Base-by-base conservation (phyloP, 2,888 invertebrate species). In the Gymnoscelis rufifasciata region DNA sequence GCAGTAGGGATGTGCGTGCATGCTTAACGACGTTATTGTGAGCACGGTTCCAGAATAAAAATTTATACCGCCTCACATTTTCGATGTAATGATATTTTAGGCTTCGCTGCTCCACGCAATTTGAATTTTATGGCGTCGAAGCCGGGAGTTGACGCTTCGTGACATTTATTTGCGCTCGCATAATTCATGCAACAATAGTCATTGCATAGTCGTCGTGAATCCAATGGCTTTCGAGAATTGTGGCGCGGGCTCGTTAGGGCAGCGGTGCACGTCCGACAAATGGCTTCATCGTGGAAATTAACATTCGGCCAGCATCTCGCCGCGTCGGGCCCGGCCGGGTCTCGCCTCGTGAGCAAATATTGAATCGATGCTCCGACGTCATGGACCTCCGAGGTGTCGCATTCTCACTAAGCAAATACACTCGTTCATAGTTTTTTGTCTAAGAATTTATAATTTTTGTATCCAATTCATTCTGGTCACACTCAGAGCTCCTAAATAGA, bases 261-360 rank as follows among this genome's bases (percentile, higher is more conserved):
- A 65, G 57, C 81, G 62, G 54, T 59, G 71, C 84, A 83, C 86
- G 84, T 84, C 63, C 74, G 59, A 63, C 69, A 67, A 78, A 86
- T 84, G 82, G 78, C 83, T 83, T 79, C 81, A 83, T 84, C 75
- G 83, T 78, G 74, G 64, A 80, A 78, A 86, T 86, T 83, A 83
- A 83, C 77, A 86, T 86, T 83, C 84, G 77, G 68, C 52, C 75
- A 77, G 80, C 83, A 78, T 78, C 78, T 67, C 50, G 60, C 39
- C 59, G 47, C 46, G 47, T 37, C 47, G 48, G 52, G 51, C 52
- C 58, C 41, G 54, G 48, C 52, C 59, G 48, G 59, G 64, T 53
- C 59, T 37, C 42, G 43, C 66, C 62, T 69, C 56, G 55, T 63
- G 60, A 71, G 72, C 74, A 84, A 87, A 87, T 86, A 87, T 87